A percentile compares a stretch with the other conserved stretches of the same genome.
phyloP scores from a whole-genome alignment of 1,140 invertebrate species.

The Tetranychus cinnabarinus region DNA sequence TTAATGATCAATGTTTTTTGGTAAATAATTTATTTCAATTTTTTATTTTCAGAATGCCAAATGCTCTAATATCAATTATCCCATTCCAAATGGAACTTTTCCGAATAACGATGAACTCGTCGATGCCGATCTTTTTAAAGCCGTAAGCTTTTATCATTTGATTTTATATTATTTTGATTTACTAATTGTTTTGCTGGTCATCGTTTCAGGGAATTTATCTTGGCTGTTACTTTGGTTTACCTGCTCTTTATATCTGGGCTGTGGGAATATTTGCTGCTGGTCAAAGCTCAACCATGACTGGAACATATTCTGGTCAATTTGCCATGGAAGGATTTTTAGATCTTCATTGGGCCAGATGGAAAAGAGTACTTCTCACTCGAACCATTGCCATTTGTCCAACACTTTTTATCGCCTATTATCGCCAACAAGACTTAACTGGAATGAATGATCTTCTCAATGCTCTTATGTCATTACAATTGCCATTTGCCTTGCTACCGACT shows the following conservation, averaged over 20 bases:
- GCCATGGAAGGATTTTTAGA: conserved; percentile 20
- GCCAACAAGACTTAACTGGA: conserved; percentile 1
- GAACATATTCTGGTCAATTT: conserved; percentile 26
- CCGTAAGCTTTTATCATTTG: conserved; percentile 21
- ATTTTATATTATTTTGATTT: conserved; percentile 1
- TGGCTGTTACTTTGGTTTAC: conserved; percentile 14
- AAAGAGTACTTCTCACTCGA: conserved; percentile 19
- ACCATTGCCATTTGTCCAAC: conserved; percentile 22
- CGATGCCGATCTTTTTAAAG: conserved; percentile 43
- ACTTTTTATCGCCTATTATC: conserved; percentile 17
- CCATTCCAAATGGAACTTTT: neutral
- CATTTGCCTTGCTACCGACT: conserved; percentile 7
- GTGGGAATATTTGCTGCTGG: conserved; percentile 32
- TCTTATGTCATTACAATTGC: conserved; percentile 7
- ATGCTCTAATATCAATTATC: neutral
- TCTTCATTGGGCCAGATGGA: conserved; percentile 23
- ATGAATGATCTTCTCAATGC: conserved; percentile 10
- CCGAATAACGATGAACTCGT: neutral
- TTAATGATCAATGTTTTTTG: too few species aligned
- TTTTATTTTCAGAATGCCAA: neutral
- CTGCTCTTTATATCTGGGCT: conserved; percentile 28
- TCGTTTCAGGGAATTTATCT: conserved; percentile 10
- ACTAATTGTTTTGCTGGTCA: neutral
- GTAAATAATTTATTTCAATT: too few species aligned
- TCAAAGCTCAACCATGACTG: conserved; percentile 30